Base-by-base conservation (phyloP, 1,140 invertebrate species). In the Heliconius hewitsoni region DNA sequence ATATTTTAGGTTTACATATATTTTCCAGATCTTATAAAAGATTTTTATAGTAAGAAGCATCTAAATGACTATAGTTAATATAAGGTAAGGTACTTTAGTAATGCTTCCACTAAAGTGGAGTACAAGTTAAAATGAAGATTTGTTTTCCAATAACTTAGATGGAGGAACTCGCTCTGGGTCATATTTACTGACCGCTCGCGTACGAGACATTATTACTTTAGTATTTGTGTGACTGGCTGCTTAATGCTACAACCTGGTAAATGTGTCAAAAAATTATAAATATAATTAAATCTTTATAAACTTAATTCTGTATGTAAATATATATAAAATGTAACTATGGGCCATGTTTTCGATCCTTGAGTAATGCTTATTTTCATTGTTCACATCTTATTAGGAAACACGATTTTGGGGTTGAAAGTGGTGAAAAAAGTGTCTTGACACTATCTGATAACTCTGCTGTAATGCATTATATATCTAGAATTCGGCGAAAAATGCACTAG, bases 151-250 rank as follows among this genome's bases (percentile, higher is more conserved):
- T 74, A 79, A 79, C 23, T 79, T 46, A 79, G 73, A 74, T 50
- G 46, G 73, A 70, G 55, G 72, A 52, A 74, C 73, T 75, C 46
- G 60, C 74, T 76, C 74, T 42, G 39, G 60, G 39, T 74, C 60
- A 79, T 79, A 79, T 74, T 75, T 75, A 79, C 78, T 79, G 78
- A 74, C 78, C 78, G 71, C 78, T 50, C 78, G 55, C 78, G 73
- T 75, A 74, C 66, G 78, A 74, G 73, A 74, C 78, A 75, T 79
- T 79, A 79, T 79, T 79, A 79, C 78, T 79, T 79, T 71, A 75
- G 66, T 79, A 79, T 79, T 75, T 79, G 73, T 79, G 78, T 74
- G 78, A 79, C 73, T n/a, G 34, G n/a, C 66, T 37, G 57, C 73
- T 74, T 39, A n/a, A 30, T n/a, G 60, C 27, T 16, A 79, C 0